Base-by-base conservation (phyloP, 2,113 vertebrate genomes). In the Ailuropoda melanoleuca region DNA sequence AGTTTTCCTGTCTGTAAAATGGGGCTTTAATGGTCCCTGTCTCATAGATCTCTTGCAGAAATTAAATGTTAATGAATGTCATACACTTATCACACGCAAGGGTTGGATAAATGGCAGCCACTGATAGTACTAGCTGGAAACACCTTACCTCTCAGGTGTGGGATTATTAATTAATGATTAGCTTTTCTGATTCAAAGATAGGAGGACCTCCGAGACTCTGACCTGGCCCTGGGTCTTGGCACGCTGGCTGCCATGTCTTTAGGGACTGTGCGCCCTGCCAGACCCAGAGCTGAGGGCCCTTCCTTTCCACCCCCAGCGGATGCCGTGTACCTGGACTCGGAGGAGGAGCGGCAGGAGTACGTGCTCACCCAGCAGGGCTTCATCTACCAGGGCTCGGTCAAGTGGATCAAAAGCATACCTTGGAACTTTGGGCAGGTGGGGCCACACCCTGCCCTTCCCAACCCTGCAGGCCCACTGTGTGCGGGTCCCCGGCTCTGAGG, bases 371-470 rank as follows among this genome's bases (percentile, higher is more conserved):
- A 99, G 98, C 98, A 99, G 74, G 99, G 99, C 0, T 98, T 99
- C 68, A 99, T 99, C 98, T 99, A 98, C 98, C 99, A 99, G 91
- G 99, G 99, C 6, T 97, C 97, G 4, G 18, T 83, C 1, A 97
- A 98, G 72, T 98, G 98, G 97, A 99, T 99, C 31, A 90, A 97
- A 12, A 24, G 96, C 5, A 93, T 82, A 26, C 98, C 99, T 5
- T 99, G 99, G 99, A 99, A 99, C 95, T 99, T 99, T 1, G 99
- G 99, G 97, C 99, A 99, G 99, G 99, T 99, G 99, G 97, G 98
- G 0, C 31, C 19, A 6, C 13, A 12, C 4, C 13, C 70, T 80
- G 66, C 1, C 74, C 68, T 23, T 37, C 2, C 4, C 15, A 17
- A 1, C 24, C 14, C 4, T 80, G 37, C 26, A 13, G 55, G 68